Conservation (phyloP, 1,140 invertebrate species). For the Zaprionus capensis region DNA sequence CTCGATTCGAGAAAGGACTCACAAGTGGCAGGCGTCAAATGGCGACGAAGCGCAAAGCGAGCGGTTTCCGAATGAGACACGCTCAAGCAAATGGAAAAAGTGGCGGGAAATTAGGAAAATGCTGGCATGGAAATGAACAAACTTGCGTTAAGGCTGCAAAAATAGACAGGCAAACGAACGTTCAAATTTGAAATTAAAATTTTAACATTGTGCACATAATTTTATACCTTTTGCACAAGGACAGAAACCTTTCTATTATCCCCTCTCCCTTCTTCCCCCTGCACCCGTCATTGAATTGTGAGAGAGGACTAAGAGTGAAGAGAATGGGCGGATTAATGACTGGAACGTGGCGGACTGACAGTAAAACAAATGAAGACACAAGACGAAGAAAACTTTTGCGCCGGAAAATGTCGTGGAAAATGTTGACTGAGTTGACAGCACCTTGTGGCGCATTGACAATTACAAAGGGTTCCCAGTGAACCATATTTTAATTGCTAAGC, state of each 20-base stretch:
- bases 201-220: slow-evolving; percentile 75
- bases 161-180: slow-evolving; percentile 16
- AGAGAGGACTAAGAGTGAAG: not conserved
- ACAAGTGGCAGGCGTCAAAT: slow-evolving; percentile 46
- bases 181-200: slow-evolving; percentile 81
- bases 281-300: not conserved
- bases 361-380: slow-evolving; percentile 29
- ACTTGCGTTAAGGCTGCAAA: slow-evolving; percentile 7
- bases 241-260: not conserved
- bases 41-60: slow-evolving; percentile 32
- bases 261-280: not conserved
- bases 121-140: slow-evolving; percentile 47
- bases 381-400: slow-evolving; percentile 19
- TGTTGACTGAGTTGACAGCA: slow-evolving; percentile 14
- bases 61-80: slow-evolving; percentile 62
- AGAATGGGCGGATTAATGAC: slow-evolving; percentile 29
- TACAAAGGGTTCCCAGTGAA: slow-evolving; percentile 7
- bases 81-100: slow-evolving; percentile 69
- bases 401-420: slow-evolving; percentile 27
- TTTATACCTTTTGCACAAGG: slow-evolving; percentile 49
- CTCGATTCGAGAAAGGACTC: slow-evolving; percentile 11
- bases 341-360: slow-evolving; percentile 11
- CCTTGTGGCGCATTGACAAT: not conserved
- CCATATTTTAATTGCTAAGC: slow-evolving; percentile 17
- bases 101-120: slow-evolving; percentile 72